Evolutionary conservation across 2,113 vertebrate species (phyloP).

Genomic region (Diadophis punctatus): DNA sequence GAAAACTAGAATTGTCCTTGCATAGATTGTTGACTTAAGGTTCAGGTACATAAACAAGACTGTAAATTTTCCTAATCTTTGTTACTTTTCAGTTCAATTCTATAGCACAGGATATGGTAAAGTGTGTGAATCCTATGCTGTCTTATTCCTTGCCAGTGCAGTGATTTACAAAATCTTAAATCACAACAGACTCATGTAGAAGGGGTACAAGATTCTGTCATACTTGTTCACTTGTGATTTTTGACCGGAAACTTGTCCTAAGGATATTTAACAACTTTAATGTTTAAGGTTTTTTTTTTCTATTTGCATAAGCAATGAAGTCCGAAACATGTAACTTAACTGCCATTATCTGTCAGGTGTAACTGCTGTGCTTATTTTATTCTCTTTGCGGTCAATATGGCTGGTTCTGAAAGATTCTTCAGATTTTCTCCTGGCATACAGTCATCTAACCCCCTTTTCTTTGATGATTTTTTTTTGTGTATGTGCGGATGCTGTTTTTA

Average conservation of each 20-base stretch:
- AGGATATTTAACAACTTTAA: background rate
- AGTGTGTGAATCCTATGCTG: background rate
- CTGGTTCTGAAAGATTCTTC: background rate
- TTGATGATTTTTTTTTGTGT: conserved; percentile 39
- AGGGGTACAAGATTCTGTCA: background rate
- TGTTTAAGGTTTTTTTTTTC: background rate
- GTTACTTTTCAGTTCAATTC: background rate
- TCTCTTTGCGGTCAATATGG: background rate
- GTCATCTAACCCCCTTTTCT: conserved; percentile 45
- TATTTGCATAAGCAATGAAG: background rate
- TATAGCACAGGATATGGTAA: background rate
- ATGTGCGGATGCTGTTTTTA: conserved; percentile 45
- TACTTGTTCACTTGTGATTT: background rate
- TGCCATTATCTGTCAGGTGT: conserved; percentile 22
- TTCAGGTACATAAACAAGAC: background rate
- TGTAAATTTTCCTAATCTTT: background rate
- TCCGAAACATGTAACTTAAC: conserved; percentile 46
- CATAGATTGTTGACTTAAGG: background rate
- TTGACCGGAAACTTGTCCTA: background rate
- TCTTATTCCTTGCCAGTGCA: background rate
- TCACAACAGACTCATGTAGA: background rate
- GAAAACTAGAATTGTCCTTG: background rate
- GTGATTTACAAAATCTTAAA: background rate
- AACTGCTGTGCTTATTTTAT: conserved; percentile 1
- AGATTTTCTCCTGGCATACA: background rate